Base-by-base conservation (phyloP, 2,113 vertebrate species). In the Nannospalax galili region DNA sequence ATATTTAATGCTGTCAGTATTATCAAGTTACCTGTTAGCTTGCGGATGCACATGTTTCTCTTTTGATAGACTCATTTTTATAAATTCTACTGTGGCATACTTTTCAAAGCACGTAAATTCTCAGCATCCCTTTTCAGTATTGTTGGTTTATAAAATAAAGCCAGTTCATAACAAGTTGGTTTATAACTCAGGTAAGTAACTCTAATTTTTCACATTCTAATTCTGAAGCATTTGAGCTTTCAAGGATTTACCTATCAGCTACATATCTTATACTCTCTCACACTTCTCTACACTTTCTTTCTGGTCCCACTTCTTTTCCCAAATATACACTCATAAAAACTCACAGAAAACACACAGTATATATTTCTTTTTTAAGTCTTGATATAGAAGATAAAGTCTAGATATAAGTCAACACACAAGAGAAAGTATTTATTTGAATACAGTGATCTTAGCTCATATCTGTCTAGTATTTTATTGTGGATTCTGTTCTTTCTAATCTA, bases 91-190 rank as follows among this genome's bases (percentile, higher is more conserved):
- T n/a, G 20, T 70, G 64, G 78, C 14, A 52, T 48, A 37, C 12
- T 88, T 96, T 32, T 88, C 62, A 96, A 91, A 88, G 14, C 30
- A 24, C 28, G 24, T 20, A 88, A 65, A 72, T 35, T 48, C 80
- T 22, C 30, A 62, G 5, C 78, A 56, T 56, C 40, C 56, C 28
- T 45, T 48, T 58, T 69, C 4, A 24, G 12, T 70, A 30, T 60
- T 82, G 30, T 88, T 42, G 37, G 79, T 28, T 35, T 20, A 2
- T 62, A 77, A 82, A 81, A 84, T 69, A 40, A 56, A 28, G 4
- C 40, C n/a, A 74, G 19, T 77, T 92, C n/a, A 64, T 73, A 4
- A 60, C 11, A 78, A 16, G 32, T 45, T 78, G 19, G 7, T 30
- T 73, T 86, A 42, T 62, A 8, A 62, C 84, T 11, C 88, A 92